Evolutionary conservation across 2,888 invertebrate species (phyloP), one percentile per base, ranked within the genome.

Genomic region (Furcula furcula): DNA sequence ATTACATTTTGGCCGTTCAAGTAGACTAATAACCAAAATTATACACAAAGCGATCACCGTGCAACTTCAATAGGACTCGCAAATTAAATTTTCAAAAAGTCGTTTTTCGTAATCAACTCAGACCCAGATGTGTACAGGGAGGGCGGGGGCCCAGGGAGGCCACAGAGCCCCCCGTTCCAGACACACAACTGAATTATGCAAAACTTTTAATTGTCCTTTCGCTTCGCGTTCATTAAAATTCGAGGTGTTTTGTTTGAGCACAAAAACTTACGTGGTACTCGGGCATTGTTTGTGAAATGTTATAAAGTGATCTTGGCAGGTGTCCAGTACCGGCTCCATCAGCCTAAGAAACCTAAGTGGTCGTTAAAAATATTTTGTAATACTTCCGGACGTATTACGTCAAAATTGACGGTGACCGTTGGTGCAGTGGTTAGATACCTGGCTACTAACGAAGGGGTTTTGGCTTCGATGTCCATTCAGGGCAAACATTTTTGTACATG

Each of bases 161-260:
- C 31, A 22, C 28, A 30, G 29, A 29, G 29, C 38, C 39, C 47
- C 47, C 37, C 38, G 41, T 42, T 50, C 59, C 64, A 65, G 64
- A 60, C 64, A 65, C 55, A 65, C 63, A 64, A 65, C 65, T 71
- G 68, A 76, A 74, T 76, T 72, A 76, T 76, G 71, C 61, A 66
- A 62, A 75, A 79, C 66, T 78, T 79, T 77, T 77, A 78, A 79
- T 78, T 77, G 75, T 76, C 69, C 65, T 57, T 62, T 61, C 61
- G 59, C 62, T 57, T 68, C 61, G 60, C 72, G 67, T 73, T 79
- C 75, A 72, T 80, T 78, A 76, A 75, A 76, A 79, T 75, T 74
- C 65, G 71, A 67, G 63, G 63, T 69, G 66, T 73, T 68, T 68
- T 65, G 67, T 73, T 63, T 65, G 54, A 52, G 55, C 49, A 58